Base-by-base conservation (phyloP, 1,140 invertebrate genomes). In the Apis mellifera region DNA sequence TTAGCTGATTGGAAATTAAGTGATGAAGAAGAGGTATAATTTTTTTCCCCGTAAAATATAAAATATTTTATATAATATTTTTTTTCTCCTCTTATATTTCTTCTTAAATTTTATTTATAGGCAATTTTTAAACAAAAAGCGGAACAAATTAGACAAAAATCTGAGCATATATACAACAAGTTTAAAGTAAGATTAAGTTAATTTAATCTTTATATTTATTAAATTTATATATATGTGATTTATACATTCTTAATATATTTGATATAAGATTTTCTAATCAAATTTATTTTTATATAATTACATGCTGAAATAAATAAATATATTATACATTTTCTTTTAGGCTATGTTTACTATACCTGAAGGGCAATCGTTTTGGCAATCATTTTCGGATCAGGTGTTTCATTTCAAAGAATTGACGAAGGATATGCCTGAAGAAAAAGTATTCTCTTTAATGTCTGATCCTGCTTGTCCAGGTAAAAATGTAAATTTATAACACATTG, bases 1-100 rank as follows among this genome's bases (percentile, higher is more conserved):
- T 91, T 96, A 9, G 93, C 94, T 21, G 94, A 96, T 23, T 97
- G 97, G 97, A 96, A 96, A 83, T 92, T 97, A 72, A 95, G 90
- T 21, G 95, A 95, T 9, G 94, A 95, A 55, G 95, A 96, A 84
- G 94, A 95, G 70, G 91, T 95, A 65, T 48, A n/a, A n/a, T 5
- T 85, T 79, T 55, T 11, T 70, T 3, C 65, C 42, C 65, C 50
- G 3, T 55, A 13, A 26, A 55, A 75, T 73, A 76, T 48, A 65
- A n/a, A 48, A 66, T 15, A 19, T 57, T 9, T 26, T 70, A 23
- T 23, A 74, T 23, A 59, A 66, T 72, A 75, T 42, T 23, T 64
- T 66, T 83, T 50, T 66, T 76, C 23, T 21, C n/a, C n/a, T n/a
- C n/a, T n/a, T n/a, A n/a, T 19, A 57, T 52, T 0, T 62, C 50